These are phyloP conservation scores for Nomia melanderi DNA, from an alignment of 1,140 invertebrate genomes.

Conservation along the genomic window DNA sequence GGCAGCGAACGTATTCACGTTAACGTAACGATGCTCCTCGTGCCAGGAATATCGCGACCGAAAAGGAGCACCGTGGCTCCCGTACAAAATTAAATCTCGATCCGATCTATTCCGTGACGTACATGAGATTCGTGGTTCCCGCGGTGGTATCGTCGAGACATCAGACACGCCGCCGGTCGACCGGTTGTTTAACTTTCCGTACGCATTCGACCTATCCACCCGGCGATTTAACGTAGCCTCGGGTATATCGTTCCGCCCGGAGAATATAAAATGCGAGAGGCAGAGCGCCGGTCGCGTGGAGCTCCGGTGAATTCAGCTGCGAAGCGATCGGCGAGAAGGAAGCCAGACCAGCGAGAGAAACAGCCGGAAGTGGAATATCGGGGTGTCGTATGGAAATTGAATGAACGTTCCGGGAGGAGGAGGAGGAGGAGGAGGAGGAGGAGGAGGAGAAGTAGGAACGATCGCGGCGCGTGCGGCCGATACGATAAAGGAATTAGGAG, in stretches of 20 bases:
- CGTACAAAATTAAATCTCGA: conserved; percentile 35
- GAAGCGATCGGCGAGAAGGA: no score
- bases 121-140: conserved; percentile 21
- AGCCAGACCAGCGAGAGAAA: neutral
- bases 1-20: neutral
- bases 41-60: conserved; percentile 20
- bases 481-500: conserved; percentile 23
- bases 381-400: neutral
- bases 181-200: conserved; percentile 39
- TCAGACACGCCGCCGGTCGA: conserved; percentile 20
- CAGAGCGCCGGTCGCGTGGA: neutral
- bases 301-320: no score
- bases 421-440: no score
- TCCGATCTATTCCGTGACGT: conserved; percentile 45
- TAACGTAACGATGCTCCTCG: neutral
- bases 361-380: neutral
- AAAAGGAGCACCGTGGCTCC: neutral
- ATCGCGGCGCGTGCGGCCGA: conserved; percentile 3
- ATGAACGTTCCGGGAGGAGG: neutral
- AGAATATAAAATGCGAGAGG: neutral
- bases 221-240: neutral
- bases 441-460: neutral
- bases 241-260: neutral
- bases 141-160: conserved; percentile 18
- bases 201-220: conserved; percentile 49